These are phyloP conservation scores for Mus caroli DNA, from an alignment of 2,797 vertebrate species.

Conservation along the genomic window DNA sequence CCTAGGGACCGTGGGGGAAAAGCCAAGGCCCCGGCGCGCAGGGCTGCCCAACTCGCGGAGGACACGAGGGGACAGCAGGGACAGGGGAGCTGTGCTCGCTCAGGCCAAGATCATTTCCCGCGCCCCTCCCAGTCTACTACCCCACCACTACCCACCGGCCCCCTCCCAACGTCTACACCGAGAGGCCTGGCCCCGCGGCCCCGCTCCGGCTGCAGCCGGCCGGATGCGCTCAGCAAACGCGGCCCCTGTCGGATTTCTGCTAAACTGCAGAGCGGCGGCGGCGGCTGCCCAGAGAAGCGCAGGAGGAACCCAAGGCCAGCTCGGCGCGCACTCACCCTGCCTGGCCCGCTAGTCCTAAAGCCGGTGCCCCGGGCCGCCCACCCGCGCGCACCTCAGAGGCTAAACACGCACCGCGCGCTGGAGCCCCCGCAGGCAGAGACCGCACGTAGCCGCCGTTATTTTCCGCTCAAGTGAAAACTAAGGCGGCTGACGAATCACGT, in stretches of 20 bases:
- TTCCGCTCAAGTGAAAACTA: conserved; percentile 89
- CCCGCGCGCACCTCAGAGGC: conserved; percentile 32
- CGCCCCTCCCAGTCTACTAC: conserved; percentile 74
- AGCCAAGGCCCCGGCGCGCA: conserved; percentile 52
- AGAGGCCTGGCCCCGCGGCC: conserved; percentile 73
- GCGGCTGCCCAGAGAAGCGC: conserved; percentile 63
- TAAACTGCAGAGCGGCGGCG: conserved; percentile 88
- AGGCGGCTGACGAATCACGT: conserved; percentile 91
- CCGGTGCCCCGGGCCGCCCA: background rate
- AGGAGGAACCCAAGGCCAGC: conserved; percentile 40
- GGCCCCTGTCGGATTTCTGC: conserved; percentile 90
- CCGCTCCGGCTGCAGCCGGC: conserved; percentile 78
- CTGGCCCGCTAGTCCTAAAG: conserved; percentile 20
- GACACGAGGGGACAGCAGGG: background rate
- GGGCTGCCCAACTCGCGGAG: background rate
- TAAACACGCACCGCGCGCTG: background rate
- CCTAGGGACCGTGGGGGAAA: background rate
- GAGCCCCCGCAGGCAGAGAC: conserved; percentile 54
- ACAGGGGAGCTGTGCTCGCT: background rate
- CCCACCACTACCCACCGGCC: background rate
- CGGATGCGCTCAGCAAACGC: conserved; percentile 90
- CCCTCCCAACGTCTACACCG: conserved; percentile 53
- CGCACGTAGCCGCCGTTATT: conserved; percentile 79
- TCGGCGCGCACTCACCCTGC: conserved; percentile 62
- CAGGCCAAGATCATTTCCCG: background rate